These are phyloP conservation scores for Acrobeloides nanus DNA, from an alignment of 2,888 invertebrate species.

Conservation along the genomic window DNA sequence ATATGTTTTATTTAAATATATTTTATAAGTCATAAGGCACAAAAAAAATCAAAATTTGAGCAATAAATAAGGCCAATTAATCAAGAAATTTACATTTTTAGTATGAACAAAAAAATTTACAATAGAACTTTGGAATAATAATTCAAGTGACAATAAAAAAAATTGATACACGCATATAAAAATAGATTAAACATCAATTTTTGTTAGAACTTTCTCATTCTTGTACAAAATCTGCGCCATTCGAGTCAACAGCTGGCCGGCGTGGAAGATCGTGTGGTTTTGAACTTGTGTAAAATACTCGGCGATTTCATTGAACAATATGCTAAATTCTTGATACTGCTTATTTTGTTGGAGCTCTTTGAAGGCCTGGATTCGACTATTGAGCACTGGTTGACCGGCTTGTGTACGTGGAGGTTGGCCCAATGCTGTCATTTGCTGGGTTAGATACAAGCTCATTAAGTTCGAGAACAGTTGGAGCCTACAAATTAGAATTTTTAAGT, in stretches of 20 bases:
- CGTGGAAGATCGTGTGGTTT: slow-evolving; percentile 6
- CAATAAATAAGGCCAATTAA: no score
- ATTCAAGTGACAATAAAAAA: no score
- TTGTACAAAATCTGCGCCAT: slow-evolving; percentile 11
- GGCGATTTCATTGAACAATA: slow-evolving; percentile 1
- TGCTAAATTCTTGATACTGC: slow-evolving; percentile 13
- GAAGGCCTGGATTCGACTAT: slow-evolving; percentile 34
- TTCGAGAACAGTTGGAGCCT: slow-evolving; percentile 37
- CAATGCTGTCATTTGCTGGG: slow-evolving; percentile 27
- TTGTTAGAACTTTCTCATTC: slow-evolving; percentile 9
- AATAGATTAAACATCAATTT: not conserved
- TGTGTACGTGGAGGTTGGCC: slow-evolving; percentile 16
- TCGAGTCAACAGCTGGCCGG: slow-evolving; percentile 7
- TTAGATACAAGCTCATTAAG: slow-evolving; percentile 34
- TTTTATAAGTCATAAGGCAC: no score
- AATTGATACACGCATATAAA: no score
- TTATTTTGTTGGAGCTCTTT: slow-evolving; percentile 26
- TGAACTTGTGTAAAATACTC: slow-evolving; percentile 13
- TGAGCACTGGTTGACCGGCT: slow-evolving; percentile 31
- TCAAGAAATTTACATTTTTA: no score
- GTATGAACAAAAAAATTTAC: no score
- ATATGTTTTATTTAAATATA: no score
- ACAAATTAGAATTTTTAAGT: slow-evolving; percentile 1
- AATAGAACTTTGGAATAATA: no score
- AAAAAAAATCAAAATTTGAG: no score